These are phyloP conservation scores for Microcaecilia unicolor DNA, from an alignment of 2,797 vertebrate species.

Conservation along the genomic window DNA sequence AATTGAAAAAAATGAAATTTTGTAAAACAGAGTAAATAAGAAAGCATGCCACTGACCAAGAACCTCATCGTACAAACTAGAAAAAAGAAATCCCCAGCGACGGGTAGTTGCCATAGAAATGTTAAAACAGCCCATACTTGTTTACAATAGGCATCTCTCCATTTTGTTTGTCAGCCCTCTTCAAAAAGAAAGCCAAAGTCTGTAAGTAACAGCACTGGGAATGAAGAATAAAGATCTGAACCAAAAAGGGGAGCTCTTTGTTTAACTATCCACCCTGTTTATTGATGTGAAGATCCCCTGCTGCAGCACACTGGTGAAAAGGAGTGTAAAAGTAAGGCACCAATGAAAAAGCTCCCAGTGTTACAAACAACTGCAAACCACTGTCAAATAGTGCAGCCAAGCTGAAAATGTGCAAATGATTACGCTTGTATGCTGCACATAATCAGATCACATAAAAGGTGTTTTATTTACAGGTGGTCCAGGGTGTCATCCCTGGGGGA, in stretches of 20 bases:
- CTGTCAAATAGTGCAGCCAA: conserved; percentile 25
- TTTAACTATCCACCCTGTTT: conserved; percentile 54
- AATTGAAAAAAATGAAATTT: conserved; percentile 57
- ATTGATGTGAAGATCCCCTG: conserved; percentile 60
- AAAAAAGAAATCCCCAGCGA: conserved; percentile 72
- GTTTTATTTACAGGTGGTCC: too few relatives aligned
- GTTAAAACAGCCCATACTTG: conserved; percentile 73
- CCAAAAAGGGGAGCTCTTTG: conserved; percentile 54
- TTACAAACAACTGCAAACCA: conserved; percentile 39
- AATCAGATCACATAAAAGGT: conserved; percentile 27
- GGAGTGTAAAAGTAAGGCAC: conserved; percentile 70
- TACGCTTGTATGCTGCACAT: conserved; percentile 10
- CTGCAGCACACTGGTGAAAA: conserved; percentile 59
- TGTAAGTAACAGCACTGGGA: conserved; percentile 60
- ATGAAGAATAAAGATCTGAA: conserved; percentile 51
- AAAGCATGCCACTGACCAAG: conserved; percentile 76
- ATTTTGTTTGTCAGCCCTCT: conserved; percentile 58
- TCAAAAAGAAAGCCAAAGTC: conserved; percentile 49
- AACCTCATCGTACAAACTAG: conserved; percentile 78
- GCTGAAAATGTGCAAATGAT: conserved; percentile 27
- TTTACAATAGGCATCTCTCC: conserved; percentile 80
- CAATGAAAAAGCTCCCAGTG: too few relatives aligned
- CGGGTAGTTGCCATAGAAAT: conserved; percentile 86
- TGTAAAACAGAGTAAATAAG: conserved; percentile 54
- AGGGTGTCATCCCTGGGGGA: too few relatives aligned